phyloP scores from a whole-genome alignment of 2,888 invertebrate species.

The Oasisia sp. region DNA sequence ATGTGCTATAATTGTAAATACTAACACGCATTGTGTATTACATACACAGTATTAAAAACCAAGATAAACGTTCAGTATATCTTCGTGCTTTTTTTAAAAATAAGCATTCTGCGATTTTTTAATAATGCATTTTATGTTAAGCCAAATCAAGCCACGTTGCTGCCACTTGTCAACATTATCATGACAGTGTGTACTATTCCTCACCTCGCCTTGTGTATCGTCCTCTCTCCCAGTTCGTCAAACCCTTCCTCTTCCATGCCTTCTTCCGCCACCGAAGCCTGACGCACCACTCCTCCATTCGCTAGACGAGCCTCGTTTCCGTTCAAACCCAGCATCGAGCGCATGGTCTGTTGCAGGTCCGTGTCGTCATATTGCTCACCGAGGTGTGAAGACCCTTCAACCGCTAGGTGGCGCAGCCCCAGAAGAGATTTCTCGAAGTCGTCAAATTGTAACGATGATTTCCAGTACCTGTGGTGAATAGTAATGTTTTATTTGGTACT shows the following conservation, averaged over 20 bases:
- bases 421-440: neutral
- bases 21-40: too few species aligned
- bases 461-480: constrained; percentile 14
- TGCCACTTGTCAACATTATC: neutral
- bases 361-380: constrained; percentile 21
- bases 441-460: neutral
- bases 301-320: neutral
- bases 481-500: neutral
- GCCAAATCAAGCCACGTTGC: too few species aligned
- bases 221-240: neutral
- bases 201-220: neutral
- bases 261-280: neutral
- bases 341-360: constrained; percentile 1
- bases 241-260: neutral
- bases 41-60: too few species aligned
- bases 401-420: constrained; percentile 19
- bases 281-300: neutral
- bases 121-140: too few species aligned
- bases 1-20: too few species aligned
- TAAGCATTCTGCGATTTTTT: too few species aligned
- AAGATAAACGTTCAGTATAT: too few species aligned
- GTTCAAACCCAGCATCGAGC: constrained; percentile 14
- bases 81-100: too few species aligned
- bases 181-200: neutral
- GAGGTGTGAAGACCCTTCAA: neutral